Evolutionary conservation across 2,888 invertebrate genomes (phyloP).

Genomic region (Meteorus cinctellus): DNA sequence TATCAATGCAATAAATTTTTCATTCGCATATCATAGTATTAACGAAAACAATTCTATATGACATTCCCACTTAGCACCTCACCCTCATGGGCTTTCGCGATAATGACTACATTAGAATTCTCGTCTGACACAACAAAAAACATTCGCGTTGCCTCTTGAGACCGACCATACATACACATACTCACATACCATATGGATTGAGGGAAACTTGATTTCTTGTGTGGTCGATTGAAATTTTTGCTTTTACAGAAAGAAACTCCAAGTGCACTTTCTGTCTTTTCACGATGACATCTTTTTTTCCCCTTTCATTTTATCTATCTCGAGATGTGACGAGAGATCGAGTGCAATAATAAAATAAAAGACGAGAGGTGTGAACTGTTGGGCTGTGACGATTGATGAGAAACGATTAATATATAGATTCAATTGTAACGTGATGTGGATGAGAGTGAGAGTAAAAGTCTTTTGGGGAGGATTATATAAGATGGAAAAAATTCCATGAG

Average conservation of each 20-base stretch:
- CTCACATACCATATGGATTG: not conserved
- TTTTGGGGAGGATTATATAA: not conserved
- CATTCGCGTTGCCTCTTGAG: constrained; percentile 12
- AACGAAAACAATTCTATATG: constrained; percentile 12
- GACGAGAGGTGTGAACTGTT: not conserved
- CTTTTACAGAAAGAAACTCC: constrained; percentile 1
- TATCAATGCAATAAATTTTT: too few species aligned
- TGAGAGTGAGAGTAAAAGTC: not conserved
- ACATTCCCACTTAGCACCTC: constrained; percentile 32
- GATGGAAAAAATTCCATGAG: not conserved
- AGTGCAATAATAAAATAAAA: too few species aligned
- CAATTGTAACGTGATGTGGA: not conserved
- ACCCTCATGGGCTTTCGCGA: constrained; percentile 6
- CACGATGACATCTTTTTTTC: not conserved
- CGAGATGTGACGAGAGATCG: too few species aligned
- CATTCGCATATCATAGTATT: constrained; percentile 19
- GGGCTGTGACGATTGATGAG: constrained; percentile 16
- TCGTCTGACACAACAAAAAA: constrained; percentile 25
- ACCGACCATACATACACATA: not conserved
- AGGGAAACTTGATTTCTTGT: constrained; percentile 32
- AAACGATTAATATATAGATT: constrained; percentile 11
- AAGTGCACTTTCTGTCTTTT: not conserved
- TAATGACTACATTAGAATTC: constrained; percentile 30
- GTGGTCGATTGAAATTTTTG: constrained; percentile 35
- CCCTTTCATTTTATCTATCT: not conserved